Percentiles rank a stretch among this genome's conserved stretches.
Evolutionary conservation across 2,113 vertebrate genomes (phyloP).

Genomic region (Eublepharis macularius): DNA sequence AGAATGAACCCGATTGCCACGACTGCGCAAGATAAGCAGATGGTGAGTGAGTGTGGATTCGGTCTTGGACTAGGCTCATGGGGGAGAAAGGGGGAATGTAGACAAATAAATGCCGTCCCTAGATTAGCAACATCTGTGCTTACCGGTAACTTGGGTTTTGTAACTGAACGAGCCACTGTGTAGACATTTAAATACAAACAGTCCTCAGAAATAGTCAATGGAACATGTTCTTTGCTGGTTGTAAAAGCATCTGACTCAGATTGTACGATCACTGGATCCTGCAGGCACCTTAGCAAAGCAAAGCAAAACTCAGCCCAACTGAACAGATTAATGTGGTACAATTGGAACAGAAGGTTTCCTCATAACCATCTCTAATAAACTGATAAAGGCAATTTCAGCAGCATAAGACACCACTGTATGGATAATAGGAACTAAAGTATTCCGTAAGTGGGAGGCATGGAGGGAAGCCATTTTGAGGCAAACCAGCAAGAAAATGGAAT

Average conservation of each 20-base stretch:
- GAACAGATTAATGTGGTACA: conserved; percentile 6
- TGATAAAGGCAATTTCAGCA: too few species aligned
- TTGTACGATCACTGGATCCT: conserved; percentile 15
- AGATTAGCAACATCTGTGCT: conserved; percentile 1
- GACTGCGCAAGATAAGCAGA: too few species aligned
- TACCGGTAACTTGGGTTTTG: conserved; percentile 40
- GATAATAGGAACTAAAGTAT: background rate
- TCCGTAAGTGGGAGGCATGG: too few species aligned
- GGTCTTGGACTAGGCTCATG: too few species aligned
- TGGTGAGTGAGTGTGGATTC: too few species aligned
- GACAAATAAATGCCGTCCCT: too few species aligned
- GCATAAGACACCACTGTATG: too few species aligned
- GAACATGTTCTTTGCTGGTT: conserved; percentile 6
- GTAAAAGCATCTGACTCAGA: conserved; percentile 40
- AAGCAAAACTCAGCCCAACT: background rate
- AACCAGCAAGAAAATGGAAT: too few species aligned
- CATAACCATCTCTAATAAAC: background rate
- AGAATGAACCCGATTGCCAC: too few species aligned
- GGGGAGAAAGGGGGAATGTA: too few species aligned
- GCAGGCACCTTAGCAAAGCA: conserved; percentile 48
- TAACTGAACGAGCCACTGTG: conserved; percentile 3
- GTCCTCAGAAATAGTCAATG: conserved; percentile 45
- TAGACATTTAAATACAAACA: conserved; percentile 58
- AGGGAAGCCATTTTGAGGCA: background rate
- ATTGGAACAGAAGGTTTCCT: background rate